Evolutionary conservation across 2,888 invertebrate species (phyloP).

Genomic region (Drosophila mayaguana): DNA sequence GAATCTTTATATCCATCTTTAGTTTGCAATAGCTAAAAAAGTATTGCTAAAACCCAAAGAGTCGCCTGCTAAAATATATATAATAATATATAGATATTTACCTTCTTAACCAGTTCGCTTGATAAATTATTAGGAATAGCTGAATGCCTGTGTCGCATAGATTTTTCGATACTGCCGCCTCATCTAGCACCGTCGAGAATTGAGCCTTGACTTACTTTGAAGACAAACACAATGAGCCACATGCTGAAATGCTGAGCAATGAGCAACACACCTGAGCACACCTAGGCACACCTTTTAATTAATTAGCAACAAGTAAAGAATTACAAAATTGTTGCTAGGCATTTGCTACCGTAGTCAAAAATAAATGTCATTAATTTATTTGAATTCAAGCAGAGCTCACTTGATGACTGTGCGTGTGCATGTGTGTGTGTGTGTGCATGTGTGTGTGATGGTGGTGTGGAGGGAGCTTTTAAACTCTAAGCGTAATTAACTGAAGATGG

Average conservation of each 20-base stretch:
- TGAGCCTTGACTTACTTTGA: constrained; percentile 6
- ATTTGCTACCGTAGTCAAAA: constrained; percentile 37
- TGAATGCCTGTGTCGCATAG: not conserved
- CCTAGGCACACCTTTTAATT: constrained; percentile 66
- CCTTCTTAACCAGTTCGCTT: too few species aligned
- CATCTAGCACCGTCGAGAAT: not conserved
- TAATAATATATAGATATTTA: too few species aligned
- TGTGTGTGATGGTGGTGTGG: not conserved
- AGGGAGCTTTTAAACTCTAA: constrained; percentile 25
- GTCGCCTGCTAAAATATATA: too few species aligned
- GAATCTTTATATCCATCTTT: not conserved
- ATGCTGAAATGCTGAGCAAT: constrained; percentile 34
- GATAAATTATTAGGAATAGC: constrained; percentile 2
- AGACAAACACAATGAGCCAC: not conserved
- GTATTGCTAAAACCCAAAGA: too few species aligned
- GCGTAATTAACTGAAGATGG: constrained; percentile 65
- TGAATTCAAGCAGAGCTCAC: constrained; percentile 18
- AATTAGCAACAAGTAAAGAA: constrained; percentile 58
- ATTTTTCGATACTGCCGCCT: not conserved
- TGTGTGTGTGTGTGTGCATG: constrained; percentile 8
- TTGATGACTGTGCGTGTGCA: constrained; percentile 16
- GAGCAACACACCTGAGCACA: constrained; percentile 50
- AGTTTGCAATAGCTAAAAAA: too few species aligned
- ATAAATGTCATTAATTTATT: constrained; percentile 48
- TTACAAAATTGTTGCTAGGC: constrained; percentile 25